Evolutionary conservation across 1,140 invertebrate species (phyloP).

Genomic region (Cotesia typhae): DNA sequence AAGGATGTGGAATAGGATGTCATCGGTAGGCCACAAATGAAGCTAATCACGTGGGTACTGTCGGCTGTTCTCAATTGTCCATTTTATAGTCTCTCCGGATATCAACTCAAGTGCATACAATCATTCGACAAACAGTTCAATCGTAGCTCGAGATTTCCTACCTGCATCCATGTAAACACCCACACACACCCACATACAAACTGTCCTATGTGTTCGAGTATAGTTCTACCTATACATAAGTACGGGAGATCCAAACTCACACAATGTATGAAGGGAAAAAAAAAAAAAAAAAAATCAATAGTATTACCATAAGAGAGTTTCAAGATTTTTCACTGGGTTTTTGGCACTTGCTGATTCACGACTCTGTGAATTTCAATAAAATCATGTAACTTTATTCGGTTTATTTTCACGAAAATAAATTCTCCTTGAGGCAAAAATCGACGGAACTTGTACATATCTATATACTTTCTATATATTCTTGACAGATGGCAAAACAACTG

Average conservation of each 20-base stretch:
- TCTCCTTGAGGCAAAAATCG: slow-evolving; percentile 4
- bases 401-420: slow-evolving; percentile 21
- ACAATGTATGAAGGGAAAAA: neutral
- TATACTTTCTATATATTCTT: slow-evolving; percentile 1
- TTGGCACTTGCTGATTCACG: slow-evolving; percentile 24
- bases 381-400: slow-evolving; percentile 19
- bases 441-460: neutral
- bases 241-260: no score
- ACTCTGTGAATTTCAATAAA: slow-evolving; percentile 34
- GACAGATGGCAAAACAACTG: slow-evolving; percentile 16
- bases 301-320: neutral
- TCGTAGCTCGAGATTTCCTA: no score
- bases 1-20: slow-evolving; percentile 32
- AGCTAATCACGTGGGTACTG: slow-evolving; percentile 57
- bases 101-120: slow-evolving; percentile 4
- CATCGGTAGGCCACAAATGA: slow-evolving; percentile 52
- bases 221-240: neutral
- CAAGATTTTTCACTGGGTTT: slow-evolving; percentile 11
- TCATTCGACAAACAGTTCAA: slow-evolving; percentile 17
- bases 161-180: neutral
- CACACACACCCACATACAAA: neutral
- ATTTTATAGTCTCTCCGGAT: slow-evolving; percentile 23
- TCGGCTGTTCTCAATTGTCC: slow-evolving; percentile 48
- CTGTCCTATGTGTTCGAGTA: neutral
- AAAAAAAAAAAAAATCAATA: neutral